Conservation (phyloP, 1,140 invertebrate genomes). For the Nasonia vitripennis region DNA sequence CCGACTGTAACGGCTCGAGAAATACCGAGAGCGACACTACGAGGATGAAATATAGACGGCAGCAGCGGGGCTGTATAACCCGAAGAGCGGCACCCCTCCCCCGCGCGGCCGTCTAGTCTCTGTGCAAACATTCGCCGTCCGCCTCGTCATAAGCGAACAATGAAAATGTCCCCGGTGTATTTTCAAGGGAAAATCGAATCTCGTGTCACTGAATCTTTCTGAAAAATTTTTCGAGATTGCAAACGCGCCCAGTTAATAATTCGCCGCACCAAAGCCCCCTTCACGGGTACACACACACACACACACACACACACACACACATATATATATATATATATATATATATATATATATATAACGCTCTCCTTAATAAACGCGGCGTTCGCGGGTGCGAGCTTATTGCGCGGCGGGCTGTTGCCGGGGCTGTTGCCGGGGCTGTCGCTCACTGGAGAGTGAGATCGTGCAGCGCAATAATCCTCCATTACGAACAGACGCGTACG, state of each 20-base stretch:
- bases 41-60: not conserved
- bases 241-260: conserved; percentile 32
- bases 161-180: conserved; percentile 44
- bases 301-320: no score
- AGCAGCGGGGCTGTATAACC: not conserved
- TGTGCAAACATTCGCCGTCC: conserved; percentile 18
- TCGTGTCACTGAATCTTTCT: not conserved
- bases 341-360: no score
- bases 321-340: not conserved
- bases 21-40: not conserved
- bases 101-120: not conserved
- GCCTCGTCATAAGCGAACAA: conserved; percentile 25
- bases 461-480: conserved; percentile 21
- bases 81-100: not conserved
- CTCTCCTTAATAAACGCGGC: conserved; percentile 30
- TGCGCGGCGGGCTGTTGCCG: not conserved
- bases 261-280: not conserved
- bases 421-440: not conserved
- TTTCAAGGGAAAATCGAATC: conserved; percentile 33
- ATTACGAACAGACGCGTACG: conserved; percentile 7
- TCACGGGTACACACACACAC: no score
- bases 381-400: not conserved
- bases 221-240: conserved; percentile 11
- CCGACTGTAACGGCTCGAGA: not conserved
- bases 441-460: not conserved